These are phyloP conservation scores for Pteropus rufus DNA, from an alignment of 2,797 vertebrate species.

Conservation along the genomic window DNA sequence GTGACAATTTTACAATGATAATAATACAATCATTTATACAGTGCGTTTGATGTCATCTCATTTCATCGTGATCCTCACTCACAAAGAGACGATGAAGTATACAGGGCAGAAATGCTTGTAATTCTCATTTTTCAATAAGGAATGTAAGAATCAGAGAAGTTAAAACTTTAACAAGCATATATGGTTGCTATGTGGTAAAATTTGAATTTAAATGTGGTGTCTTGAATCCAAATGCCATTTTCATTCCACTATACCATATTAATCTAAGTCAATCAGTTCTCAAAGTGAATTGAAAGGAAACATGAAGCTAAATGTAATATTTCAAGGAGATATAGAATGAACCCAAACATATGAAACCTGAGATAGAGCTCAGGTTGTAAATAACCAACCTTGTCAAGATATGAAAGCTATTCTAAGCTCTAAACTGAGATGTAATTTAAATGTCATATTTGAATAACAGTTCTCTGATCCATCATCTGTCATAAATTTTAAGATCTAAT, in stretches of 20 bases:
- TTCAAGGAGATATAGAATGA: constrained; percentile 65
- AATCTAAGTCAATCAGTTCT: constrained; percentile 65
- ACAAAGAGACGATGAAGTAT: background rate
- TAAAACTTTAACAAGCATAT: constrained; percentile 37
- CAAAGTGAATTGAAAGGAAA: constrained; percentile 63
- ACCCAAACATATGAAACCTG: constrained; percentile 59
- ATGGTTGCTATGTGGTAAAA: background rate
- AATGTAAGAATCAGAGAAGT: background rate
- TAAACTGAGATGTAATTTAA: constrained; percentile 65
- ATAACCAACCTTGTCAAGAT: constrained; percentile 62
- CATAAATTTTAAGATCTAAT: constrained; percentile 42
- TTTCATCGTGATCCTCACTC: background rate
- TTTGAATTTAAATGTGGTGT: constrained; percentile 41
- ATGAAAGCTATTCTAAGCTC: constrained; percentile 40
- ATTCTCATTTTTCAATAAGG: background rate
- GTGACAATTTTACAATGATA: background rate
- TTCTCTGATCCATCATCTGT: constrained; percentile 44
- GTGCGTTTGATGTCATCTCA: background rate
- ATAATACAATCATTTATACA: background rate
- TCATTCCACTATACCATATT: constrained; percentile 32
- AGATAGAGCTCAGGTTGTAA: constrained; percentile 47
- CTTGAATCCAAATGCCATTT: constrained; percentile 53
- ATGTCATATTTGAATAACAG: constrained; percentile 62
- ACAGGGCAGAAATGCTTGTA: background rate
- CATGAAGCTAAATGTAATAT: constrained; percentile 41